phyloP scores from a whole-genome alignment of 2,888 invertebrate species.

The Oscheius sp. region DNA sequence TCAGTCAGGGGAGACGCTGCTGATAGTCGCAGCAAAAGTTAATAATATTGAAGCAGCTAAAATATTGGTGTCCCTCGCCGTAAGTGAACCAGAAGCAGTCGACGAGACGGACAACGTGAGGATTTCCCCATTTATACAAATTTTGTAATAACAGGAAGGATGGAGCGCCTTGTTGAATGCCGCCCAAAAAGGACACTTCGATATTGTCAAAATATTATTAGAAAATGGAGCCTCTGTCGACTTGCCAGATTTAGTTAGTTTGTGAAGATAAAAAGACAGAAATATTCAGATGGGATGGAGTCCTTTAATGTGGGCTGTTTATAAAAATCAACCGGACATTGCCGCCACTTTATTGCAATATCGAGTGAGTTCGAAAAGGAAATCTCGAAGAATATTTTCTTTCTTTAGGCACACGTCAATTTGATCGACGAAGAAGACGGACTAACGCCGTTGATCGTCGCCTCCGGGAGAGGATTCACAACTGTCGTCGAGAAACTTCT shows the following conservation, averaged over 20 bases:
- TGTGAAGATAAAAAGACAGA: not conserved
- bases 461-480: conserved; percentile 83
- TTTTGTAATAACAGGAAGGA: conserved; percentile 69
- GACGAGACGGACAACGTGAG: conserved; percentile 71
- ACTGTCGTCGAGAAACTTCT: conserved; percentile 86
- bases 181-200: conserved; percentile 87
- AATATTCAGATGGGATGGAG: conserved; percentile 86
- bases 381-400: not conserved
- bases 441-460: conserved; percentile 69
- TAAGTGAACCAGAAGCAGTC: conserved; percentile 55
- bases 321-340: conserved; percentile 84
- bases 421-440: conserved; percentile 86
- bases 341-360: conserved; percentile 84
- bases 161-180: conserved; percentile 88
- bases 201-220: conserved; percentile 85
- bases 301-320: conserved; percentile 95
- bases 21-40: conserved; percentile 68
- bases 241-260: conserved; percentile 56
- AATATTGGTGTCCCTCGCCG: conserved; percentile 75
- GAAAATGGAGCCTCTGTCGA: conserved; percentile 77
- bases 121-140: not conserved
- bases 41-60: conserved; percentile 87
- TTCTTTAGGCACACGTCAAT: conserved; percentile 84
- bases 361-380: conserved; percentile 22
- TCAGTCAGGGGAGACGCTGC: conserved; percentile 69